Base-by-base conservation (phyloP, 2,113 vertebrate genomes). In the Pelobates fuscus region DNA sequence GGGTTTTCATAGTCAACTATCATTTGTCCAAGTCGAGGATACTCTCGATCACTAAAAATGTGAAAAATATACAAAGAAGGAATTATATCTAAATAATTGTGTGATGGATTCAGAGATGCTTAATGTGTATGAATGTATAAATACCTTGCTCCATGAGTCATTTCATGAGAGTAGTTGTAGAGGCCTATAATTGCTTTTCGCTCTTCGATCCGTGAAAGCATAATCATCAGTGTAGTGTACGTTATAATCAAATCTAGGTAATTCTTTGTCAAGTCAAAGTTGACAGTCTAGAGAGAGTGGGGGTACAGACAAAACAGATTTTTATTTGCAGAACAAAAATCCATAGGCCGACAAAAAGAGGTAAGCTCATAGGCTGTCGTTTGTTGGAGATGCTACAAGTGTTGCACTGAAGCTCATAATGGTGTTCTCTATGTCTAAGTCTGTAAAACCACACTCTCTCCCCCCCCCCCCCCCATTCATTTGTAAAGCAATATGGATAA, bases 1-100 rank as follows among this genome's bases (percentile, higher is more conserved):
- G 96, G 95, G 77, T 99, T 98, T 86, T 99, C 95, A 86, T 98
- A 98, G 86, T 99, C 97, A 82, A 98, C 96, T 79, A 99, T 98
- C 96, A 99, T 98, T 89, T 99, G 96, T 78, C 96, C 97, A 84
- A 99, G 89, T 79, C 96, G 90, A 77, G 96, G 97, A 78, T 98
- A 99, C 83, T 98, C 97, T 81, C 97, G 89, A 85, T 99, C 97
- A 86, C 97, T 98, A 81, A 72, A 11, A 87, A 83, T 57, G 44
- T 14, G 15, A 49, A 15, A 49, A 49, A 49, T 17, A n/a, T 8
- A 41, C 37, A 41, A 41, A 12, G 37, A 7, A 27, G n/a, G 37
- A 6, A 41, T 41, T n/a, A n/a, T n/a, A n/a, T n/a, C n/a, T n/a
- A n/a, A n/a, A n/a, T n/a, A n/a, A n/a, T n/a, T n/a, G n/a, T n/a